Percentiles rank a stretch among this genome's conserved stretches.
Conservation (phyloP, 1,140 invertebrate genomes). For the Leptinotarsa lineolata region DNA sequence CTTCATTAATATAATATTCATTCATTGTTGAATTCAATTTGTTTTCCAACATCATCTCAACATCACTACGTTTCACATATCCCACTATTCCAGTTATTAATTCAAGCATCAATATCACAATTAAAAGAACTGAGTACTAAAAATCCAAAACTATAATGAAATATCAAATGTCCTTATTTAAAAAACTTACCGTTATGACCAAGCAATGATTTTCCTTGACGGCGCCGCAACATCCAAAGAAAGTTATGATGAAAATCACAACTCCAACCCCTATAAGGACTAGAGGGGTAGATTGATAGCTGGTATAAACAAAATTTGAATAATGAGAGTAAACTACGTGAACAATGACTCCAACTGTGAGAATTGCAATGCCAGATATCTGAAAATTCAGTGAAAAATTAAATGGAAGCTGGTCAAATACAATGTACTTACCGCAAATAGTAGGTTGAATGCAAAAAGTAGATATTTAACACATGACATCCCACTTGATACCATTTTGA, state of each 20-base stretch:
- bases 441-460: constrained; percentile 78
- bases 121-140: constrained; percentile 81
- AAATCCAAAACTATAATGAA: constrained; percentile 43
- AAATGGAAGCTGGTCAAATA: constrained; percentile 7
- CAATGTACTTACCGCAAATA: constrained; percentile 75
- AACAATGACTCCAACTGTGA: constrained; percentile 72
- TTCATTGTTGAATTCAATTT: constrained; percentile 71
- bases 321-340: constrained; percentile 70
- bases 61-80: constrained; percentile 75
- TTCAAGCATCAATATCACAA: constrained; percentile 83
- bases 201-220: constrained; percentile 85
- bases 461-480: constrained; percentile 81
- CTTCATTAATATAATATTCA: constrained; percentile 65
- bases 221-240: constrained; percentile 88
- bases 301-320: constrained; percentile 68
- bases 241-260: constrained; percentile 83
- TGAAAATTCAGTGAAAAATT: constrained; percentile 55
- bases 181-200: constrained; percentile 74
- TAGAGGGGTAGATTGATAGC: constrained; percentile 74
- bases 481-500: constrained; percentile 70
- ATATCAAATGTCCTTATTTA: neutral
- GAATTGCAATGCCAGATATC: constrained; percentile 76
- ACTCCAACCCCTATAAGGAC: constrained; percentile 82
- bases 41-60: constrained; percentile 67
- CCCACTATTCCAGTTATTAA: constrained; percentile 83